Conservation (phyloP, 1,140 invertebrate genomes). For the roundworm (Caenorhabditis elegans) region WBcel235 BX284605.5:6952501-6953000, state of each 20-base stretch:
- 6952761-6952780: neutral
- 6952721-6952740: neutral
- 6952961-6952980: neutral
- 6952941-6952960: neutral
- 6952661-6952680: neutral
- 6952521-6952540: no score
- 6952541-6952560: no score
- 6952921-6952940: constrained; percentile 10
- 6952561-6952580: no score
- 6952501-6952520: no score
- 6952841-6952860: neutral
- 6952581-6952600: no score
- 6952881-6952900: neutral
- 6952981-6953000: neutral
- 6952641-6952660: neutral
- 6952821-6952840: neutral
- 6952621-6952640: neutral
- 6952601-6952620: no score
- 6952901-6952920: neutral
- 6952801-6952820: neutral
- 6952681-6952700: neutral
- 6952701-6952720: neutral
- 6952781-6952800: neutral
- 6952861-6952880: neutral
- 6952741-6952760: neutral